These are phyloP conservation scores for Drosophila koepferae DNA, from an alignment of 2,888 invertebrate species.

Conservation along the genomic window DNA sequence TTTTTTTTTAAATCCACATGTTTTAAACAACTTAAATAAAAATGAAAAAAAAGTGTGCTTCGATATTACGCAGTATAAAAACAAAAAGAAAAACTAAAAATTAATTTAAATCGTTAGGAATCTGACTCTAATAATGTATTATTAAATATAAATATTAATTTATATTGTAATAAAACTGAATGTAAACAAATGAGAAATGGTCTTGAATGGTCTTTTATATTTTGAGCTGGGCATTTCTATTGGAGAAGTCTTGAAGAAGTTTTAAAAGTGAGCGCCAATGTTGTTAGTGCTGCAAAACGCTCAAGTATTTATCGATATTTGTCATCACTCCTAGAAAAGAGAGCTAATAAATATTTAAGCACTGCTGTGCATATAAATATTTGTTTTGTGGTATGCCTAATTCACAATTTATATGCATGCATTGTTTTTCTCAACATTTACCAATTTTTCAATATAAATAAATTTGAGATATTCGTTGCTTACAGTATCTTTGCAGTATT, in stretches of 20 bases:
- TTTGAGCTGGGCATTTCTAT: accelerated
- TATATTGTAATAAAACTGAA: conserved; percentile 77
- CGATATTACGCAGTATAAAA: conserved; percentile 71
- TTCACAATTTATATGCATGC: no score
- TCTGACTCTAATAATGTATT: conserved; percentile 75
- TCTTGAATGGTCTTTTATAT: not conserved
- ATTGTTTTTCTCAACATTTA: not conserved
- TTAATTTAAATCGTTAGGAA: conserved; percentile 58
- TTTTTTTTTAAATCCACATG: conserved; percentile 41
- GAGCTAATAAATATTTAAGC: no score
- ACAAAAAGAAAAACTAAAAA: conserved; percentile 16
- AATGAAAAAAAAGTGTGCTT: conserved; percentile 63
- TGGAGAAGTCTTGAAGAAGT: no score
- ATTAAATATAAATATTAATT: conserved; percentile 78
- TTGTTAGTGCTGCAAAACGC: not conserved
- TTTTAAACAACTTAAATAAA: conserved; percentile 47
- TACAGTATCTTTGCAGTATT: conserved; percentile 10
- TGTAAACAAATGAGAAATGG: conserved; percentile 47
- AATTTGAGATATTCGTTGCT: not conserved
- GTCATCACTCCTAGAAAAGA: not conserved
- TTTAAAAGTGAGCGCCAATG: not conserved
- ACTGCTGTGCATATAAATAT: no score
- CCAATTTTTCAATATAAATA: not conserved
- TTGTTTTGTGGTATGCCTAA: no score
- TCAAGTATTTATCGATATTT: not conserved